These are phyloP conservation scores for Ostrea denselamellosa DNA, from an alignment of 1,140 invertebrate species.

Conservation along the genomic window DNA sequence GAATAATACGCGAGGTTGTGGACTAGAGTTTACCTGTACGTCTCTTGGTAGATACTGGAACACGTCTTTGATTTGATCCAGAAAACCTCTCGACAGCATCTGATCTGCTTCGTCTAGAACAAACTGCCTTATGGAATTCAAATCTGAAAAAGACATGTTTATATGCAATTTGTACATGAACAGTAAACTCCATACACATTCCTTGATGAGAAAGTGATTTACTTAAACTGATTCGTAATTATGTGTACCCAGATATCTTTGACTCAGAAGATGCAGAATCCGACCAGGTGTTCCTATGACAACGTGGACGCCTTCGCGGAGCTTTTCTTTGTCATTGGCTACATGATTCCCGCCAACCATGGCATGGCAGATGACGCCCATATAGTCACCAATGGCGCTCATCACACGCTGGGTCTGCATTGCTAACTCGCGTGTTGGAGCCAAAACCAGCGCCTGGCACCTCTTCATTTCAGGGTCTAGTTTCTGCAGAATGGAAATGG, in stretches of 20 bases:
- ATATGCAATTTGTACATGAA: neutral
- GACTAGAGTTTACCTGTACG: conserved; percentile 85
- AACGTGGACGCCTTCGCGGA: conserved; percentile 92
- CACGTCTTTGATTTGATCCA: conserved; percentile 99
- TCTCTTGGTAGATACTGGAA: conserved; percentile 93
- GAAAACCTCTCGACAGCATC: conserved; percentile 99
- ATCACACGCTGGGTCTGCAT: conserved; percentile 95
- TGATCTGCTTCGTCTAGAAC: conserved; percentile 99
- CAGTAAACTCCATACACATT: neutral
- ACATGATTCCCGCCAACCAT: conserved; percentile 99
- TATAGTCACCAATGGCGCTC: conserved; percentile 97
- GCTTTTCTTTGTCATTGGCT: conserved; percentile 95
- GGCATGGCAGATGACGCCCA: conserved; percentile 96
- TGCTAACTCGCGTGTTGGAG: conserved; percentile 98
- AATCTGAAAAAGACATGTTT: conserved; percentile 53
- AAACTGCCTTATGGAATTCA: conserved; percentile 94
- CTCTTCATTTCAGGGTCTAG: conserved; percentile 91
- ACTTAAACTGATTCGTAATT: neutral
- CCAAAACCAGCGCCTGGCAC: conserved; percentile 97
- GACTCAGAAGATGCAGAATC: conserved; percentile 98
- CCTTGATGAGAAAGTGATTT: neutral
- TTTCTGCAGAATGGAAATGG: conserved; percentile 98
- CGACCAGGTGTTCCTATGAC: conserved; percentile 99
- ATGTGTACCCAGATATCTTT: conserved; percentile 88
- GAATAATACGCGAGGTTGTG: neutral